Base-by-base conservation (phyloP, 2,113 vertebrate species). In the Shinisaurus crocodilurus region DNA sequence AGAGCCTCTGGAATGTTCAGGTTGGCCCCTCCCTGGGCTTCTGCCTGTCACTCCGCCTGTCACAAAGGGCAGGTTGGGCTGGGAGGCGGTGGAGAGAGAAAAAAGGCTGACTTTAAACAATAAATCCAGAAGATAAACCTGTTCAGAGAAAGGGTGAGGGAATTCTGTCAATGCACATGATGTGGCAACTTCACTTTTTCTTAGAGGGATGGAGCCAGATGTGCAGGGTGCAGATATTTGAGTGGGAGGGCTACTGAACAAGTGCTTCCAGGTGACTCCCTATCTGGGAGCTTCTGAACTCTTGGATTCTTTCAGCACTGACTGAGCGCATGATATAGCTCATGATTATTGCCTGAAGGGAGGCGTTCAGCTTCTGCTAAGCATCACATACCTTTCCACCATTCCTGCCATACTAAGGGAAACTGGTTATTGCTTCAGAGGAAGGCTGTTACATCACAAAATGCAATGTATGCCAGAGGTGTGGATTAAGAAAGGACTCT, bases 371-470 rank as follows among this genome's bases (percentile, higher is more conserved):
- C 83, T 90, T 85, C 2, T 67, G 54, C 23, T 20, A 79, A 34
- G 18, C 6, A 40, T 29, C 85, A 45, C 20, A 0, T 45, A 70
- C 6, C 23, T 29, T 70, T 60, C n/a, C 1, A 29, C 5, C 80
- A 6, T 82, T 57, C 25, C 60, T 93, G 50, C 34, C 48, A 54
- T 37, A 67, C 72, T 74, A 89, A 90, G 54, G 20, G 86, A 37
- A 25, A 81, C 77, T 76, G 88, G 4, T 9, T 90, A 88, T 8
- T 88, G 15, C 43, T 92, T 92, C 70, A 87, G n/a, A 72, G 16
- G 18, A 13, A 15, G 72, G 69, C 40, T 89, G 23, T 79, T n/a
- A 34, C 77, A 88, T 67, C 43, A 16, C 32, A 69, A 57, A 75
- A n/a, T 63, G 87, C 16, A 82, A 10, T 77, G 43, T 16, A n/a